phyloP scores from a whole-genome alignment of 2,888 invertebrate species.

The Ectropis crepuscularia region DNA sequence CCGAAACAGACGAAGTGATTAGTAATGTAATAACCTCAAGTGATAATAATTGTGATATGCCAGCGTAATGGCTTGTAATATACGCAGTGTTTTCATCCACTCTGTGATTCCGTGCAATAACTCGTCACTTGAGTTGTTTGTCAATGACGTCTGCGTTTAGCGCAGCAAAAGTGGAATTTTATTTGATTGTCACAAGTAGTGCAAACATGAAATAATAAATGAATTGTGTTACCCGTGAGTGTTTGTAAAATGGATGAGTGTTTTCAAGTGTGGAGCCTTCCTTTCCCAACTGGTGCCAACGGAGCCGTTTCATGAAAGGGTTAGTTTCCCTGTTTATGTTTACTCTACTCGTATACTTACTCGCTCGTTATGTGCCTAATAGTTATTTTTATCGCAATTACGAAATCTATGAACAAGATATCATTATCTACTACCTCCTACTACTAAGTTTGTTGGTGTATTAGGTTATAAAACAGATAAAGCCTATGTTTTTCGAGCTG shows the following conservation, averaged over 20 bases:
- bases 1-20: constrained; percentile 73
- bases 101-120: constrained; percentile 81
- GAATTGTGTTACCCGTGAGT: constrained; percentile 77
- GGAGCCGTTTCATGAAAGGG: constrained; percentile 84
- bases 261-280: constrained; percentile 75
- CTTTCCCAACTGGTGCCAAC: constrained; percentile 77
- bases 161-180: constrained; percentile 83
- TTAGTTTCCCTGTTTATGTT: constrained; percentile 81
- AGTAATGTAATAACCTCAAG: constrained; percentile 75
- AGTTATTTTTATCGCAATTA: constrained; percentile 57
- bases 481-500: neutral
- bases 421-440: constrained; percentile 48
- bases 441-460: constrained; percentile 45
- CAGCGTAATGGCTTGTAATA: constrained; percentile 73
- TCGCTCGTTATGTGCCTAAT: constrained; percentile 49
- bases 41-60: constrained; percentile 81
- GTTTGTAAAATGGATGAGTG: constrained; percentile 82
- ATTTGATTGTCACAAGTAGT: constrained; percentile 83
- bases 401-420: constrained; percentile 46
- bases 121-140: constrained; percentile 84
- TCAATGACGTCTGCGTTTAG: constrained; percentile 85
- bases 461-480: constrained; percentile 66
- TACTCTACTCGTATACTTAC: constrained; percentile 56
- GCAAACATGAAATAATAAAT: constrained; percentile 72
- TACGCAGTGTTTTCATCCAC: constrained; percentile 77